Evolutionary conservation across 2,888 invertebrate species (phyloP).

Genomic region (Xanthia togata): DNA sequence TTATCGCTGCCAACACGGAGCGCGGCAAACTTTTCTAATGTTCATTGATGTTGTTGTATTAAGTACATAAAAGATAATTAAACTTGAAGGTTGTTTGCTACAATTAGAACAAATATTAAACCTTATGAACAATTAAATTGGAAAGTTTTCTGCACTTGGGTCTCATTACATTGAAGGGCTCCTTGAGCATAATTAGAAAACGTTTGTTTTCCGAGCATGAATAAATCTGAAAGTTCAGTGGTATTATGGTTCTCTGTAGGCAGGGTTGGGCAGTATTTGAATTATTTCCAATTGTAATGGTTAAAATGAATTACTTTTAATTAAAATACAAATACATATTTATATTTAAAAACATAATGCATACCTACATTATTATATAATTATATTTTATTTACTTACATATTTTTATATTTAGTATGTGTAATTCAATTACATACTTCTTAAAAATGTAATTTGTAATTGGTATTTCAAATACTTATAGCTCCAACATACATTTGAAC

Average conservation of each 20-base stretch:
- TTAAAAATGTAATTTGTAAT: too few relatives aligned
- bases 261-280: too few relatives aligned
- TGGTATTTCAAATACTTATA: too few relatives aligned
- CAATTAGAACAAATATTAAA: slow-evolving; percentile 38
- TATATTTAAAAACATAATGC: too few relatives aligned
- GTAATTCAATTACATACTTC: too few relatives aligned
- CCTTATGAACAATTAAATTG: slow-evolving; percentile 34
- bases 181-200: slow-evolving; percentile 40
- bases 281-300: too few relatives aligned
- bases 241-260: not conserved
- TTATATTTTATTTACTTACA: too few relatives aligned
- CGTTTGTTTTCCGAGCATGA: slow-evolving; percentile 35
- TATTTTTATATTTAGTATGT: too few relatives aligned
- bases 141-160: slow-evolving; percentile 34
- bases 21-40: slow-evolving; percentile 54
- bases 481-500: too few relatives aligned
- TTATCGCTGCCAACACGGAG: slow-evolving; percentile 46
- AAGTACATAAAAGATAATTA: slow-evolving; percentile 41
- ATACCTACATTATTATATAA: too few relatives aligned
- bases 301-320: too few relatives aligned
- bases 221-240: slow-evolving; percentile 22
- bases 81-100: slow-evolving; percentile 31
- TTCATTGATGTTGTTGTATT: slow-evolving; percentile 47
- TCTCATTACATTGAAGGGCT: slow-evolving; percentile 36
- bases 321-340: too few relatives aligned